Evolutionary conservation across 2,113 vertebrate species (phyloP), one percentile per base, ranked within the genome.

Genomic region (Pogonocichla stellata): DNA sequence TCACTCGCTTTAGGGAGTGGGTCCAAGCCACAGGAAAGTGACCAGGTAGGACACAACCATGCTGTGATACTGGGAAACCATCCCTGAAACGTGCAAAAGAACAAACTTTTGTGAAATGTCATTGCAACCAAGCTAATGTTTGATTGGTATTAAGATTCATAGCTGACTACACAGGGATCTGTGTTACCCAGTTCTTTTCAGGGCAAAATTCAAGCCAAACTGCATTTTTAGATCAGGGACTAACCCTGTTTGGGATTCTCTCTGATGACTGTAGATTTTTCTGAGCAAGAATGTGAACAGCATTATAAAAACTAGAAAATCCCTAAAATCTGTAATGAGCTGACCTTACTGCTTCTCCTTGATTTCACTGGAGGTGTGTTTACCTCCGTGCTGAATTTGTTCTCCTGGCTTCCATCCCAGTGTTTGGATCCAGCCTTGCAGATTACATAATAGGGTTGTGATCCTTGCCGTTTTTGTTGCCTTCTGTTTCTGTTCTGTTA

Each of bases 301-400:
- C 80, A 81, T 80, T 88, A 67, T 34, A 81, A 86, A 93, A 95
- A 43, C 36, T 45, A 80, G 42, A 61, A 53, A 81, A 69, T 82
- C 80, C 42, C 77, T 40, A 40, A 40, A 40, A 78, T 67, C 31
- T 45, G 14, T 53, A 88, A 93, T 56, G 51, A 75, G 88, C 51
- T 64, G 69, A 93, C 85, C 90, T 86, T 70, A 56, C 56, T 75
- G 29, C 65, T 53, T 86, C 86, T 67, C 31, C 34, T 60, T n/a
- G 43, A 61, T 79, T 88, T 75, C 87, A 91, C 33, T 47, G 62
- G 91, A 95, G 94, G 93, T 95, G 92, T 80, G 71, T 75, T 93
- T 91, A 91, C 66, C 88, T 89, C 38, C 5, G 54, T 26, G 64
- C 56, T 67, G 80, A 74, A 38, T 96, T 83, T 82, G n/a, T 86